Base-by-base conservation (phyloP, 2,113 vertebrate genomes). In the Brienomyrus brachyistius region DNA sequence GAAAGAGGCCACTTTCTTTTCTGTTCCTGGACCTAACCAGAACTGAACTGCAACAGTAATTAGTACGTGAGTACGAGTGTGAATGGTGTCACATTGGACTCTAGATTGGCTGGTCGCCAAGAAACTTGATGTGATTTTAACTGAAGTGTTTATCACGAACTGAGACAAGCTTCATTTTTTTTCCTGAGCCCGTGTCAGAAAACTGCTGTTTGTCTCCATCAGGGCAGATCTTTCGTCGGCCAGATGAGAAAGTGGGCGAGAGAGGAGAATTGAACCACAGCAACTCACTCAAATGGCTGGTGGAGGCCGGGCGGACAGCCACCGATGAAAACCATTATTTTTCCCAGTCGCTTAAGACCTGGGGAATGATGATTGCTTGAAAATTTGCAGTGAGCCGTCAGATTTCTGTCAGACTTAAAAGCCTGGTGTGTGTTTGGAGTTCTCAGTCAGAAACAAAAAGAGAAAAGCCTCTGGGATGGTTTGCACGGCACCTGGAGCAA, bases 41-140 rank as follows among this genome's bases (percentile, higher is more conserved):
- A 91, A 93, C 94, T 93, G 94, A 86, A 27, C 45, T 40, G 27
- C 92, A 93, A 70, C 89, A 94, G 59, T 87, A 93, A 83, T 94
- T 94, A 94, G 91, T 91, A 93, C 90, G 91, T 88, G 87, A 8
- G 43, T 15, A 31, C 31, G 31, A 88, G 40, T 40, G 59, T 43
- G 56, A 74, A 74, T 31, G 23, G 43, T 48, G 87, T 90, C 35
- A 35, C 7, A 52, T 15, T 88, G 27, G n/a, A 94, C 92, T 92
- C 86, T 52, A 54, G 91, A 47, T 62, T 56, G 85, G 50, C 51
- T 54, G 85, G 51, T 87, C 62, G 1, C 0, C 91, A 89, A 23
- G 88, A 92, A 87, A 92, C 91, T 86, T 92, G 54, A 89, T 86
- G 7, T 23, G 74, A 89, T 91, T 47, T 88, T 51, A 62, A 40